Base-by-base conservation (phyloP, 1,140 invertebrate species). In the Drosophila mojavensis region DNA sequence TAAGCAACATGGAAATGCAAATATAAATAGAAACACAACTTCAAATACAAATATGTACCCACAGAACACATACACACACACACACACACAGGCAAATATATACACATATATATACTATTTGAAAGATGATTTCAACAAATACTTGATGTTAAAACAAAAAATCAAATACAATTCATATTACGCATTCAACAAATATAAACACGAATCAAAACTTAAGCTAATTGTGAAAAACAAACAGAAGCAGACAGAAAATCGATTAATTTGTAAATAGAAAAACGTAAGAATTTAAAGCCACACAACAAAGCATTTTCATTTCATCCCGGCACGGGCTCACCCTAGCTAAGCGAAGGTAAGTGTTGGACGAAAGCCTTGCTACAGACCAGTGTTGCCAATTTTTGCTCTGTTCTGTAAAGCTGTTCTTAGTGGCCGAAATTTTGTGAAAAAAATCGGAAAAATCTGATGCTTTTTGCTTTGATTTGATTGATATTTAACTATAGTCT, bases 241-340 rank as follows among this genome's bases (percentile, higher is more conserved):
- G 48, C 17, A 20, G 33, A 66, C 24, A 60, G 28, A 53, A 72
- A 72, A 47, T 66, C 48, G 65, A 66, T 67, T 63, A 61, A 86
- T 88, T 79, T 85, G 82, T 85, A 85, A 72, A 85, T 85, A 85
- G 75, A 50, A 74, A 68, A 30, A 86, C 82, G 71, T 85, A 85
- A 82, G 83, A 82, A 79, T 85, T 86, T 70, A 85, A 86, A 88
- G 79, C 82, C 82, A 81, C n/a, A 39, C 28, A 15, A n/a, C 5
- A 56, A 51, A 28, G 50, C 10, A 1, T 20, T 68, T 67, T 61
- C 30, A 17, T 33, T 73, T 33, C n/a, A 17, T 43, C 20, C 20
- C 6, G n/a, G 51, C 0, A 51, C 3, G n/a, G 43, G n/a, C 20
- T 30, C 6, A 6, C 33, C 4, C 33, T 26, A n/a, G 9, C 26